These are phyloP conservation scores for Cancer borealis DNA, from an alignment of 2,888 invertebrate genomes.

Conservation along the genomic window DNA sequence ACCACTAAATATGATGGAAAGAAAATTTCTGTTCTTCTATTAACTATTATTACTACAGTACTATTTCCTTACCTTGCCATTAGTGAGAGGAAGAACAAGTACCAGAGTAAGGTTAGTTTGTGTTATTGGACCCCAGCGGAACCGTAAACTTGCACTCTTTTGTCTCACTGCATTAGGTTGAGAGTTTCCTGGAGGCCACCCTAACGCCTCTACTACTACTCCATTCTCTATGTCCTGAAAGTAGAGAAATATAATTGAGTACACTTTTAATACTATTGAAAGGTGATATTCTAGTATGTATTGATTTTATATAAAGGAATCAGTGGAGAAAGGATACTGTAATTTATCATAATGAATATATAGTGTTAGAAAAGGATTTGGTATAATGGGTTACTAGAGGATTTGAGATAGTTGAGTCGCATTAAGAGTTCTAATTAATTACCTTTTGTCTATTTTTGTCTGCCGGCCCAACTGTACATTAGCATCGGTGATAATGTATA, in stretches of 20 bases:
- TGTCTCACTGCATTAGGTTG: slow-evolving; percentile 44
- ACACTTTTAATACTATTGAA: background rate
- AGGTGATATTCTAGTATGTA: background rate
- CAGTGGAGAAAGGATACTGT: background rate
- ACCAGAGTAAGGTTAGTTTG: slow-evolving; percentile 42
- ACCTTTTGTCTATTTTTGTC: no score
- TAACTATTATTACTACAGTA: background rate
- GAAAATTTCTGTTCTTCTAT: background rate
- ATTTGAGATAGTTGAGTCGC: no score
- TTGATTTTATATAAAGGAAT: background rate
- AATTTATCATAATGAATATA: no score
- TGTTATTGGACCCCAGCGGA: slow-evolving; percentile 44
- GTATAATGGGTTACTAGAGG: no score
- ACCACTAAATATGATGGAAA: background rate
- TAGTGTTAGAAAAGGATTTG: no score
- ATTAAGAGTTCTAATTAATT: no score
- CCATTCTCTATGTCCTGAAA: slow-evolving; percentile 25
- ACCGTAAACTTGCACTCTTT: background rate
- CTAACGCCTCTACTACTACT: background rate
- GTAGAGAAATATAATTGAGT: background rate
- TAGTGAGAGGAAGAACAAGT: slow-evolving; percentile 45
- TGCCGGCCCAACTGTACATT: no score
- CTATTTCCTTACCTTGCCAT: background rate
- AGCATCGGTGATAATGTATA: no score
- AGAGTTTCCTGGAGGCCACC: background rate